phyloP scores from a whole-genome alignment of 1,140 invertebrate genomes.

The Phocides pigmalion region DNA sequence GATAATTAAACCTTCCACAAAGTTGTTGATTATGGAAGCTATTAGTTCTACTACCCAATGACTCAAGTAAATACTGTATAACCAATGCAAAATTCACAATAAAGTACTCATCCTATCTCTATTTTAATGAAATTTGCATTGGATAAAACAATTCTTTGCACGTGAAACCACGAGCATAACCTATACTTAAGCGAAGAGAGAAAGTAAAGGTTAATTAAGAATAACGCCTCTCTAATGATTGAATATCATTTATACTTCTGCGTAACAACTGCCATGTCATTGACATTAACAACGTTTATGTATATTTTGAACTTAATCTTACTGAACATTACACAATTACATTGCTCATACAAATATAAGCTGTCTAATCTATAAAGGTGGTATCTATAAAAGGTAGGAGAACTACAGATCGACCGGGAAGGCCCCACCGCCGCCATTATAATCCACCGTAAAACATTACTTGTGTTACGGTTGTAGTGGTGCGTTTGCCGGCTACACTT shows the following conservation, averaged over 20 bases:
- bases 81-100: not conserved
- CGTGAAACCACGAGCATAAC: not conserved
- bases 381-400: too few relatives aligned
- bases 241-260: not conserved
- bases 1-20: too few relatives aligned
- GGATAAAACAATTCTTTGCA: constrained; percentile 8
- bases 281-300: not conserved
- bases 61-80: too few relatives aligned
- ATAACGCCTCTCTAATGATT: not conserved
- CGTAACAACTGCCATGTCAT: not conserved
- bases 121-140: constrained; percentile 1
- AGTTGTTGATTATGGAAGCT: too few relatives aligned
- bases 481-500: too few relatives aligned
- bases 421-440: too few relatives aligned
- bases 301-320: not conserved
- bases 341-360: too few relatives aligned
- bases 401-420: too few relatives aligned
- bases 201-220: constrained; percentile 6
- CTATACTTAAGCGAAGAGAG: constrained; percentile 7
- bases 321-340: not conserved
- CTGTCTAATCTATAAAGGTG: too few relatives aligned
- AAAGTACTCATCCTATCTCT: not conserved
- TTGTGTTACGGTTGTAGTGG: too few relatives aligned
- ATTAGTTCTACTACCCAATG: too few relatives aligned
- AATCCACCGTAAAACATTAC: too few relatives aligned